phyloP scores from a whole-genome alignment of 2,888 invertebrate species.

The Ditylenchus weischeri region DNA sequence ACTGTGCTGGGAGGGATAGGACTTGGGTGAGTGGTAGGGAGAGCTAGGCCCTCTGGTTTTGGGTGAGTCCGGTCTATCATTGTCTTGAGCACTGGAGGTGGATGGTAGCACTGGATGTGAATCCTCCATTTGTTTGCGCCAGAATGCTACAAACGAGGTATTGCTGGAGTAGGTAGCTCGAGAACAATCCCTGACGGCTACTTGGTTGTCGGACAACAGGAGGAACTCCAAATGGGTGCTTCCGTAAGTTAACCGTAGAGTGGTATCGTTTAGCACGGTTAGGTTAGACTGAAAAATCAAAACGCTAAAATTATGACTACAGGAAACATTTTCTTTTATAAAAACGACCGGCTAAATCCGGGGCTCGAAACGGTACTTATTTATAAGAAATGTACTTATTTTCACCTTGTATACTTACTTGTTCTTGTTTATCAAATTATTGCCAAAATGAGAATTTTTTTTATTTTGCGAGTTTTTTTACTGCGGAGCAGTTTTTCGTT shows the following conservation, averaged over 20 bases:
- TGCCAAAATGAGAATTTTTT: too few species aligned
- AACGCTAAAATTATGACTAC: too few species aligned
- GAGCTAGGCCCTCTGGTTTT: not conserved
- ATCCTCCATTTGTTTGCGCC: constrained; percentile 5
- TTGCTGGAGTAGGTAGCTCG: not conserved
- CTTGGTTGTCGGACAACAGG: constrained; percentile 36
- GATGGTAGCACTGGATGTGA: not conserved
- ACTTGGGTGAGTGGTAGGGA: constrained; percentile 4
- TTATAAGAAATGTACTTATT: too few species aligned
- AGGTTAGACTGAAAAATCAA: constrained; percentile 34
- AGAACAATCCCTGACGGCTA: constrained; percentile 31
- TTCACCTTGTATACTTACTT: too few species aligned
- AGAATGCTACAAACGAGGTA: not conserved
- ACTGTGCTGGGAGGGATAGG: constrained; percentile 3
- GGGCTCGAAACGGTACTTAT: too few species aligned
- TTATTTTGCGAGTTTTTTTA: too few species aligned
- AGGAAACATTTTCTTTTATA: too few species aligned
- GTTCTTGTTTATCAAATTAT: too few species aligned
- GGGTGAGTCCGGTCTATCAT: not conserved
- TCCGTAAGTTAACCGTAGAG: constrained; percentile 42
- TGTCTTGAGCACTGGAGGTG: not conserved
- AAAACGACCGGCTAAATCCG: too few species aligned
- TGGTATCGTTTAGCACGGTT: constrained; percentile 34
- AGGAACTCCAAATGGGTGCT: constrained; percentile 43
- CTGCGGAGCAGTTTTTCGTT: too few species aligned